Conservation (phyloP, 2,888 invertebrate genomes). For the Metellina segmentata region DNA sequence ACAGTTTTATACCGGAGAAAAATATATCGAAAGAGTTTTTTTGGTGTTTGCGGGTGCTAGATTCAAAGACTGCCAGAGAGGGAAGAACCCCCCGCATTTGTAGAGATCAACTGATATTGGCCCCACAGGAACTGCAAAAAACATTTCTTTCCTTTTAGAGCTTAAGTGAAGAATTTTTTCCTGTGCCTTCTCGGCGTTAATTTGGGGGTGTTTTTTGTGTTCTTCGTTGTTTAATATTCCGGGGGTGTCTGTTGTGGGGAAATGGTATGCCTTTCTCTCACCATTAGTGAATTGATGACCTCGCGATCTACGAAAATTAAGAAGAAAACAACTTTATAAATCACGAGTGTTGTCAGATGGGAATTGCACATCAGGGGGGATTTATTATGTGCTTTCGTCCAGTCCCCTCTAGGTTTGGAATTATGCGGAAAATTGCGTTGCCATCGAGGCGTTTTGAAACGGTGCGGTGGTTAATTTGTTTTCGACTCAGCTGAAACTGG, state of each 20-base stretch:
- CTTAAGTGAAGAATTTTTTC: conserved; percentile 16
- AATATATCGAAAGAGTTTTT: conserved; percentile 52
- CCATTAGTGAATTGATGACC: conserved; percentile 10
- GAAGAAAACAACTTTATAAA: neutral
- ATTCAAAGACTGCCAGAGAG: neutral
- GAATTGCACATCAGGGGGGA: neutral
- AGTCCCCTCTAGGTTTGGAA: neutral
- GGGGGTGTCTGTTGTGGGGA: conserved; percentile 16
- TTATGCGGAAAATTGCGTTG: neutral
- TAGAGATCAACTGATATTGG: conserved; percentile 63
- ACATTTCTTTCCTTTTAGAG: conserved; percentile 60
- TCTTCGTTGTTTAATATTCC: conserved; percentile 33
- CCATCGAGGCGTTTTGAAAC: neutral
- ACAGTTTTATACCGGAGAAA: conserved; percentile 54
- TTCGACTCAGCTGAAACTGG: neutral
- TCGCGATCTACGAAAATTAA: neutral
- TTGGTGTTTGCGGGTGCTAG: conserved; percentile 26
- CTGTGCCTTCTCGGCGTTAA: neutral
- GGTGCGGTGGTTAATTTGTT: neutral
- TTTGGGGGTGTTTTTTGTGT: conserved; percentile 24
- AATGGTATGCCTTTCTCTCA: neutral
- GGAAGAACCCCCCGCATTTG: conserved; percentile 36
- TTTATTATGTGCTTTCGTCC: neutral
- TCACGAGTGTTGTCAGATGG: neutral
- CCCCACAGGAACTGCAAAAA: conserved; percentile 42